These are phyloP conservation scores for Malthinus flaveolus DNA, from an alignment of 2,888 invertebrate genomes.

Conservation along the genomic window DNA sequence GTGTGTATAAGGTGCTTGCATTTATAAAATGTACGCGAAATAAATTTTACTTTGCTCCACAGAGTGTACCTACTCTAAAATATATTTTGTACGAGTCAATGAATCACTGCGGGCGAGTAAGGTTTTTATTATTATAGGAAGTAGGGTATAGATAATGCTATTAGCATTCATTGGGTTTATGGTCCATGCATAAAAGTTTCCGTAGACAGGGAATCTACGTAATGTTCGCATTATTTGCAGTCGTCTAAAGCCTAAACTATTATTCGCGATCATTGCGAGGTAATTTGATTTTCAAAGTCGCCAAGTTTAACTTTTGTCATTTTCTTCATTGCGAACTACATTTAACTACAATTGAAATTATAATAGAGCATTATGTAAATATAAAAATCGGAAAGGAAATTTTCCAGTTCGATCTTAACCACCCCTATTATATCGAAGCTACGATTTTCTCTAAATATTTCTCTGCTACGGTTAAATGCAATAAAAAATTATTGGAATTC, in stretches of 20 bases:
- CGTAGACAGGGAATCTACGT: constrained; percentile 51
- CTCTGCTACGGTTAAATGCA: too few relatives aligned
- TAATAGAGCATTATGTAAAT: too few relatives aligned
- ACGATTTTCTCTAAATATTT: too few relatives aligned
- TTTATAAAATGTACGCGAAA: too few relatives aligned
- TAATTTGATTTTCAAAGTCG: constrained; percentile 12
- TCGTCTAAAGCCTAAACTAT: constrained; percentile 23
- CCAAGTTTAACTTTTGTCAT: neutral
- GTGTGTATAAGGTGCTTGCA: too few relatives aligned
- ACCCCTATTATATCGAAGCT: too few relatives aligned
- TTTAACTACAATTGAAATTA: neutral
- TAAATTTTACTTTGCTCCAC: neutral
- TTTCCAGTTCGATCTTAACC: too few relatives aligned
- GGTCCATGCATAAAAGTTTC: constrained; percentile 62
- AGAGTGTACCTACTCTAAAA: constrained; percentile 19
- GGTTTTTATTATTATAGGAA: constrained; percentile 51
- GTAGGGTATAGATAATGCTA: constrained; percentile 57
- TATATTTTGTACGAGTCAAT: constrained; percentile 26
- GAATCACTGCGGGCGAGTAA: constrained; percentile 30
- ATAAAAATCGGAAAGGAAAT: too few relatives aligned
- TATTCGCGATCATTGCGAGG: constrained; percentile 15
- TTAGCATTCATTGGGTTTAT: constrained; percentile 66
- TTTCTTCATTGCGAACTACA: neutral
- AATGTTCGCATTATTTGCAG: constrained; percentile 37
- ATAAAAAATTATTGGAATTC: too few relatives aligned